These are phyloP conservation scores for Naso thynnoides DNA, from an alignment of 2,797 vertebrate genomes.

Conservation along the genomic window DNA sequence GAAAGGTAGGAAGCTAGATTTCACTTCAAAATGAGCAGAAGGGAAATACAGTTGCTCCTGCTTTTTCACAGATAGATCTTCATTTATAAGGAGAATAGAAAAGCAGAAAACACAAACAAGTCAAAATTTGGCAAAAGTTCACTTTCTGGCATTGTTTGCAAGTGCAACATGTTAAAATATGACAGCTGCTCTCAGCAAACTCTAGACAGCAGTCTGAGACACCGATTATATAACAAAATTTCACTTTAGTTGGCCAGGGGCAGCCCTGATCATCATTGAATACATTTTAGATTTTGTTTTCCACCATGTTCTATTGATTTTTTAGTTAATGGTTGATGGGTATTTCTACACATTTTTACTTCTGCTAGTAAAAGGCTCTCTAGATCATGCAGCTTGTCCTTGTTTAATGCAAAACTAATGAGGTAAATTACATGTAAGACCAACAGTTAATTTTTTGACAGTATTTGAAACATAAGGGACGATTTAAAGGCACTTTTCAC, in stretches of 20 bases:
- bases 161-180: neutral
- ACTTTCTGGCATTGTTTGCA: neutral
- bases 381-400: no score
- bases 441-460: neutral
- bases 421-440: neutral
- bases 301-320: neutral
- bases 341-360: no score
- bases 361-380: no score
- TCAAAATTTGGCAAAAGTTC: neutral
- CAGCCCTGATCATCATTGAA: no score
- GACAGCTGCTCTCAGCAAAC: neutral
- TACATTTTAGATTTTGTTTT: neutral
- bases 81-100: neutral
- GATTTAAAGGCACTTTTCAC: no score
- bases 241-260: no score
- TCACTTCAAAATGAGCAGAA: no score
- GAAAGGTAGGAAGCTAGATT: no score
- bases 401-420: no score
- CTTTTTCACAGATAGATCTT: neutral
- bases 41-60: no score
- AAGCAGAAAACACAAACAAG: neutral
- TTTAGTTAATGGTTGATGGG: no score
- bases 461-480: no score
- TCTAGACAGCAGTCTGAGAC: neutral
- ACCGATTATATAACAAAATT: neutral